Base-by-base conservation (phyloP, 2,113 vertebrate genomes). In the Emydura subglobosa region DNA sequence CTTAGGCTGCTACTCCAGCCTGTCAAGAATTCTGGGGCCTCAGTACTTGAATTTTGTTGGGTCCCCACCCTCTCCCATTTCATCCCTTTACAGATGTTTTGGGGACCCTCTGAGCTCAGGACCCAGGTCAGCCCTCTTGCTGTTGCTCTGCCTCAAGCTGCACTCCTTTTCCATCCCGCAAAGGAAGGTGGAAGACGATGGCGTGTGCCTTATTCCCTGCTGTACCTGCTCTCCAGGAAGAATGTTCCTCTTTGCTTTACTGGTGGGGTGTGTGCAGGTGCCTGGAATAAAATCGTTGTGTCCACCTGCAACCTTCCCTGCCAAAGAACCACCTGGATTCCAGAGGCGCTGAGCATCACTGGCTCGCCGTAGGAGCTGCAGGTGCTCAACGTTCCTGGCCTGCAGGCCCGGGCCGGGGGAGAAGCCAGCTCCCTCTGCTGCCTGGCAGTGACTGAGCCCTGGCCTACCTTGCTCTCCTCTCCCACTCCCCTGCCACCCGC, bases 1-100 rank as follows among this genome's bases (percentile, higher is more conserved):
- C 34, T 39, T n/a, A 17, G 65, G 17, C 21, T 72, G 65, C 9
- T 39, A 39, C 10, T 8, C n/a, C 39, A 8, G n/a, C n/a, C 34
- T 22, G 9, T n/a, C n/a, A 72, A 39, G n/a, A 72, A 72, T 68
- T 21, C 39, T 39, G 34, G 7, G 21, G n/a, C n/a, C 34, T 3
- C 1, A 17, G 31, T 61, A 14, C 57, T 31, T 61, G 13, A 61
- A 31, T 5, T 61, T 61, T 14, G 29, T 31, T 31, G 59, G 59
- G 31, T 6, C 29, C 29, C 59, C 6, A 5, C 27, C 34, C 7
- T 47, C 0, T 2, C 25, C 5, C 51, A 16, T 21, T 6, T 9
- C 29, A 39, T 14, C 57, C 11, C 39, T 0, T 51, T 39, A 72
- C 19, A 72, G 65, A 21, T 11, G 17, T n/a, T n/a, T 1, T 8